phyloP scores from a whole-genome alignment of 2,797 vertebrate genomes.

The Anguilla obscura region DNA sequence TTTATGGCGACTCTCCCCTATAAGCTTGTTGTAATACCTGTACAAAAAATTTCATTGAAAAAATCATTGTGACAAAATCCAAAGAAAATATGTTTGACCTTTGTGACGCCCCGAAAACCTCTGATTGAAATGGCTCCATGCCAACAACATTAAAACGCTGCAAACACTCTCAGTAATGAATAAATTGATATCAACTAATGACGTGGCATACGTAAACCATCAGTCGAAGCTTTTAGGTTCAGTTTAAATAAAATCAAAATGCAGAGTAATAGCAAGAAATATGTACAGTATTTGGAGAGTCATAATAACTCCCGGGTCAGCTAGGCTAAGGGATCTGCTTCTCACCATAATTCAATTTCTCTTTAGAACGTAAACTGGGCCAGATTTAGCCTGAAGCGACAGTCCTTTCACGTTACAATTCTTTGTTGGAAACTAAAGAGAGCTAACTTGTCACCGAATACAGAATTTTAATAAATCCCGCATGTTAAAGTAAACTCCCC shows the following conservation, averaged over 20 bases:
- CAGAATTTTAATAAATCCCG: slow-evolving; percentile 89
- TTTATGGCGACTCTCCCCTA: no score
- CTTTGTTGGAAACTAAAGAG: slow-evolving; percentile 80
- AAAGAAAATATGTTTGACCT: background rate
- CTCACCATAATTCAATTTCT: slow-evolving; percentile 81
- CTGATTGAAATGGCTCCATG: background rate
- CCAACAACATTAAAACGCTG: slow-evolving; percentile 5
- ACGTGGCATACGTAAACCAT: background rate
- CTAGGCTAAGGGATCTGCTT: slow-evolving; percentile 72
- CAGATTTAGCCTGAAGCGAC: slow-evolving; percentile 82
- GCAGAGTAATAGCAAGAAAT: background rate
- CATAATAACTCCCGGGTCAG: slow-evolving; percentile 71
- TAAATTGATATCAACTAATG: background rate
- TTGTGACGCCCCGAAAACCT: background rate
- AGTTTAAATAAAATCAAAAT: background rate
- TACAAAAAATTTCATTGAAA: background rate
- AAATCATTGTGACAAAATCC: background rate
- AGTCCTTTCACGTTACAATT: slow-evolving; percentile 83
- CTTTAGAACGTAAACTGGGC: slow-evolving; percentile 91
- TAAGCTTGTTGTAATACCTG: background rate
- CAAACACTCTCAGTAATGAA: slow-evolving; percentile 7
- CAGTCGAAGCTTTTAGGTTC: background rate
- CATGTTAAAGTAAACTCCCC: slow-evolving; percentile 74
- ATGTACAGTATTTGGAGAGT: slow-evolving; percentile 6
- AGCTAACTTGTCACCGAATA: slow-evolving; percentile 89